Base-by-base conservation (phyloP, 1,140 invertebrate genomes). In the Aphelinus atriplicis region DNA sequence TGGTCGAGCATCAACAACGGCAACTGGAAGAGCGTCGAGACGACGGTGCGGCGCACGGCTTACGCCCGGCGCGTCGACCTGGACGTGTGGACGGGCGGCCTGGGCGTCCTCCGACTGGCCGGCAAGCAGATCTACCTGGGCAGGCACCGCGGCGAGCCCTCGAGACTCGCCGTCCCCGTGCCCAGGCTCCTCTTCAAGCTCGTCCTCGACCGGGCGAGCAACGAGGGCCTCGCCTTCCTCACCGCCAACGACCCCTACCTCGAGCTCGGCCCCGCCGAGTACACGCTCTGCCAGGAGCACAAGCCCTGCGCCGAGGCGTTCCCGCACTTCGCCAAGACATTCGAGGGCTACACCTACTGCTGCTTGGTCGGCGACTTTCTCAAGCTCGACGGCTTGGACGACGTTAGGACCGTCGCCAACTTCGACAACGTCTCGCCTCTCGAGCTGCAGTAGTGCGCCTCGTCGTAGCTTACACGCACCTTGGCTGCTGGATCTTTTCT, bases 1-100 rank as follows among this genome's bases (percentile, higher is more conserved):
- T 91, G 89, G 89, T 89, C 89, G 79, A 76, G 77, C 58, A 82
- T 90, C 0, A 90, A 90, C 76, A 82, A 77, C 45, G 89, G 87
- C 7, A 89, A 90, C 75, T 91, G 89, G 90, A 80, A 85, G n/a
- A 75, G 70, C 10, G 68, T 90, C 1, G 90, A 90, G 81, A 78
- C 75, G 3, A 74, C 79, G 3, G 81, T 87, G 0, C 78, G 88
- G 63, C 79, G 81, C 5, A 46, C 82, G 26, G 84, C 88, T 0
- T 71, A 56, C 7, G 10, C 51, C 1, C 67, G 78, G 50, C 51
- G 78, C 1, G 62, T 79, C 51, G 78, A 80, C 43, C 78, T 89
- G 0, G 71, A 81, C 43, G 82, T 89, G 4, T 84, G 84, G 64
- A 89, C 87, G 3, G 88, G 89, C 26, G 84, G 82, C 61, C 78